Percentiles rank a stretch among this genome's conserved stretches.
Evolutionary conservation across 2,797 vertebrate species (phyloP).

Genomic region (Erithacus rubecula): DNA sequence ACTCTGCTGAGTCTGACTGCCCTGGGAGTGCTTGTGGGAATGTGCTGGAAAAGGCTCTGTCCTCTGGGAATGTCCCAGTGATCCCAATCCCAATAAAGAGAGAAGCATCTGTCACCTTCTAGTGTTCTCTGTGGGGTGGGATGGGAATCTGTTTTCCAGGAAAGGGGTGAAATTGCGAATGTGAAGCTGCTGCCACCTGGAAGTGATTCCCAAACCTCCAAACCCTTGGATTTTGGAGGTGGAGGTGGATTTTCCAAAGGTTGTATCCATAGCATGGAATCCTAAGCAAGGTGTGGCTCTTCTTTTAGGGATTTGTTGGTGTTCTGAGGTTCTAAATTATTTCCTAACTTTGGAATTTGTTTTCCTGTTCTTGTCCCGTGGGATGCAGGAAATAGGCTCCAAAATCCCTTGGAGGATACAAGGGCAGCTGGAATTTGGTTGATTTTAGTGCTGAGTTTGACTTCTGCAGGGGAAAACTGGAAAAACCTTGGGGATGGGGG

Average conservation of each 20-base stretch:
- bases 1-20: not conserved
- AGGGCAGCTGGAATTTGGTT: not conserved
- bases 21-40: not conserved
- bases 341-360: not conserved
- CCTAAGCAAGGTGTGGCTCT: not conserved
- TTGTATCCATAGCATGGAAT: not conserved
- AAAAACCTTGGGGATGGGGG: no score
- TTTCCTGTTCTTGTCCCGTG: not conserved
- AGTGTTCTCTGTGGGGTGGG: not conserved
- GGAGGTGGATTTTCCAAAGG: not conserved
- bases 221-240: not conserved
- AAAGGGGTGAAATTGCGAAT: not conserved
- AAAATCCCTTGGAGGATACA: accelerated
- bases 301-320: accelerated
- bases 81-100: not conserved
- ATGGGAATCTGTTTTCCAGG: not conserved
- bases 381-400: not conserved
- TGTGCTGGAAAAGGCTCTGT: not conserved
- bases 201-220: not conserved
- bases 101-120: not conserved
- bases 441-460: not conserved
- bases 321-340: not conserved
- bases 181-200: not conserved
- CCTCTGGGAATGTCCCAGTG: accelerated
- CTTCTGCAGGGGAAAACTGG: not conserved